Percentiles rank a stretch among this genome's conserved stretches.
These are phyloP conservation scores for Abrostola tripartita DNA, from an alignment of 2,888 invertebrate species.

Conservation along the genomic window DNA sequence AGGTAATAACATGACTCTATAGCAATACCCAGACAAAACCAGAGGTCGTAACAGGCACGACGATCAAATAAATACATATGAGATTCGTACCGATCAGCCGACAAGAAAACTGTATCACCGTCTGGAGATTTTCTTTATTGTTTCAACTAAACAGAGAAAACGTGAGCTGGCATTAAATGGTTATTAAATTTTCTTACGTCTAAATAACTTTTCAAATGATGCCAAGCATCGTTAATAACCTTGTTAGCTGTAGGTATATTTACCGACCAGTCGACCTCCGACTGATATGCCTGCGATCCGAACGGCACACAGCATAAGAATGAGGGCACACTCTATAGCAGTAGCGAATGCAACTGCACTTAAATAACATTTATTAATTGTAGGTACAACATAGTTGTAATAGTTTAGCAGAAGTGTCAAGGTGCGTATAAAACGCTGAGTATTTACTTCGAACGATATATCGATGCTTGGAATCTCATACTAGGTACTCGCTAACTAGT, in stretches of 20 bases:
- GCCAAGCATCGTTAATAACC: conserved; percentile 32
- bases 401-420: neutral
- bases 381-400: neutral
- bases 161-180: conserved; percentile 3
- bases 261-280: conserved; percentile 62
- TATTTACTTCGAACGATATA: no score
- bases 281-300: conserved; percentile 34
- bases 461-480: no score
- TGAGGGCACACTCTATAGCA: conserved; percentile 52
- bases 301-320: conserved; percentile 56
- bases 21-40: neutral
- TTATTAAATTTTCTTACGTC: conserved; percentile 20
- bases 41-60: conserved; percentile 7
- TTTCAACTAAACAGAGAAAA: neutral
- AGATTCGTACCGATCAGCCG: neutral
- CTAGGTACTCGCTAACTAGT: no score
- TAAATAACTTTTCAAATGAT: conserved; percentile 36
- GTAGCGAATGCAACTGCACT: conserved; percentile 18
- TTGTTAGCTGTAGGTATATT: conserved; percentile 48
- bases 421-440: conserved; percentile 1
- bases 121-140: conserved; percentile 1
- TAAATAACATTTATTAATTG: conserved; percentile 13
- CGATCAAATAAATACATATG: conserved; percentile 11
- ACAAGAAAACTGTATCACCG: neutral
- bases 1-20: neutral